phyloP scores from a whole-genome alignment of 2,797 vertebrate genomes.

The Thalassophryne amazonica region DNA sequence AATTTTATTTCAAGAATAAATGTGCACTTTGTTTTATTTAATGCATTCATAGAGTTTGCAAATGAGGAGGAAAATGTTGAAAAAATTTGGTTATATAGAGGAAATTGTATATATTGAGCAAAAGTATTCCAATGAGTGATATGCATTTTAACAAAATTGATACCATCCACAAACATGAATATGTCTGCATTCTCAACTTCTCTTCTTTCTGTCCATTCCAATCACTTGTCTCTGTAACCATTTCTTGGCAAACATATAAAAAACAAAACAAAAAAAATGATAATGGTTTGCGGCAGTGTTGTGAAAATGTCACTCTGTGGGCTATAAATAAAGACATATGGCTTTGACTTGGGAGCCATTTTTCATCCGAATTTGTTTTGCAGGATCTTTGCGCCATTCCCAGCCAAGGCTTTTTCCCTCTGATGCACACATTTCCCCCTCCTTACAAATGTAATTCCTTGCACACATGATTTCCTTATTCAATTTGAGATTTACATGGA shows the following conservation, averaged over 20 bases:
- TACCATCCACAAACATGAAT: not conserved
- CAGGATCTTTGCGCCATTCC: not conserved
- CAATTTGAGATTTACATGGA: not conserved
- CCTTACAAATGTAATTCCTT: no score
- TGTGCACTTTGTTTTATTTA: no score
- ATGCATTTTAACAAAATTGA: no score
- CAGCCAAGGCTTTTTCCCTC: not conserved
- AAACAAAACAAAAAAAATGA: no score
- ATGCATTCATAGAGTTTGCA: no score
- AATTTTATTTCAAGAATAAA: no score
- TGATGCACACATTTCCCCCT: not conserved
- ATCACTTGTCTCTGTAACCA: slow-evolving; percentile 8
- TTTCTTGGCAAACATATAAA: slow-evolving; percentile 42
- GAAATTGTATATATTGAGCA: no score
- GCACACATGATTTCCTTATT: not conserved
- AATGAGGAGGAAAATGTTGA: no score
- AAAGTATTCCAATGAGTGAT: no score
- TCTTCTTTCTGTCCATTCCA: not conserved
- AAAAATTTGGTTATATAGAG: no score
- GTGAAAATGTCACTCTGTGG: slow-evolving; percentile 53
- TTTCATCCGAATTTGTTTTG: slow-evolving; percentile 30
- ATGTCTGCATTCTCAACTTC: slow-evolving; percentile 22
- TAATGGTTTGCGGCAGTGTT: slow-evolving; percentile 42
- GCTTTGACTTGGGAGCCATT: slow-evolving; percentile 25
- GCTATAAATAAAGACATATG: slow-evolving; percentile 51